Conservation (phyloP, 2,113 vertebrate species). For the Trichechus manatus region DNA sequence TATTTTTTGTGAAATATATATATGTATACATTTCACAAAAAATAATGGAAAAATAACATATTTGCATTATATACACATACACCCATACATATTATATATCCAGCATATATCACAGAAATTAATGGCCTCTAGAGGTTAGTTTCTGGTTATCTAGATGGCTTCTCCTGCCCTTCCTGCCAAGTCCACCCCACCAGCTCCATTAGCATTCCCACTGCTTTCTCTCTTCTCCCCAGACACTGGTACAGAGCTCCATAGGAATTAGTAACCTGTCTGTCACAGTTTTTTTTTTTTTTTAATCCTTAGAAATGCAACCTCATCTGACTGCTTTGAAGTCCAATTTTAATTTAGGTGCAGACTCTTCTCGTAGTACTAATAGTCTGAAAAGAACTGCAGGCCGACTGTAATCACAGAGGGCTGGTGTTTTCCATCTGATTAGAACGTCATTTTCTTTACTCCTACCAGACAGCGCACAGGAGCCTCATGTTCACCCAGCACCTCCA, state of each 20-base stretch:
- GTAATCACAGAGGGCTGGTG: conserved; percentile 78
- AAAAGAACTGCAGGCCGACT: conserved; percentile 77
- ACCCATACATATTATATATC: fast-evolving
- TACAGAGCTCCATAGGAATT: conserved; percentile 78
- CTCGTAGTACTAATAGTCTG: conserved; percentile 74
- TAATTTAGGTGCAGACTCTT: conserved; percentile 87
- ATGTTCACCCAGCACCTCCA: background rate
- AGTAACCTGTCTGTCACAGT: conserved; percentile 74
- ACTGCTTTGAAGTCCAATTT: conserved; percentile 87
- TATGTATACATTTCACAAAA: background rate
- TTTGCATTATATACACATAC: background rate
- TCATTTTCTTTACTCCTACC: conserved; percentile 63
- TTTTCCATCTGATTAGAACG: conserved; percentile 78
- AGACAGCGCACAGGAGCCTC: background rate
- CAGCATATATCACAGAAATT: background rate
- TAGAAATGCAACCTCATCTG: conserved; percentile 80
- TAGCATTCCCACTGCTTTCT: background rate
- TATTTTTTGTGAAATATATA: too few relatives aligned
- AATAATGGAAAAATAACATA: background rate
- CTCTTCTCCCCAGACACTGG: conserved; percentile 76
- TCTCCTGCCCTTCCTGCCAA: background rate
- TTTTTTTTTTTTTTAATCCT: conserved; percentile 57
- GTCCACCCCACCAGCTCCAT: background rate
- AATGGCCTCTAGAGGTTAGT: conserved; percentile 71
- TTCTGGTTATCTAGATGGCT: conserved; percentile 73